Evolutionary conservation across 1,140 invertebrate species (phyloP), one percentile per base, ranked within the genome.

Genomic region (Ephestia elutella): DNA sequence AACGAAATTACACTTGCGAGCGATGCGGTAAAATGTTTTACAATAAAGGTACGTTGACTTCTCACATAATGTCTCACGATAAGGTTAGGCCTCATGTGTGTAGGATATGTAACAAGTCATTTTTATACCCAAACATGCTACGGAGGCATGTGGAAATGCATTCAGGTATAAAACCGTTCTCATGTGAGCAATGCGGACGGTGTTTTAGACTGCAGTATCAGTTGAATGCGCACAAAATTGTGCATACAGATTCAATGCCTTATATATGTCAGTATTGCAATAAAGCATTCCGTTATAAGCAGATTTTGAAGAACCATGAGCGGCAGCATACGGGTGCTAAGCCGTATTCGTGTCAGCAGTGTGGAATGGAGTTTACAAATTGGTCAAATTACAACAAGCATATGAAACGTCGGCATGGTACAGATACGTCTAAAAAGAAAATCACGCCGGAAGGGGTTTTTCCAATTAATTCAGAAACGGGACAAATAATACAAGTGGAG

Each of bases 171-270:
- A 95, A 95, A 74, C 93, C 93, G 0, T 94, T 94, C 76, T 90
- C 92, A 54, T 96, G 94, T 79, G 90, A 92, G 19, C 90, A 92
- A 44, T 95, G 94, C 70, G 92, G 93, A 0, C 87, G 93, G 62
- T 91, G 92, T 61, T 96, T 96, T 70, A 80, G 93, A 54, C 91
- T 94, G 0, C 62, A 69, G 21, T 73, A 76, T 11, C 82, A 85
- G 20, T 59, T 86, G 17, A 71, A 70, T 15, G 68, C 73, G 0
- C 83, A 86, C 50, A 85, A 75, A 56, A 81, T 81, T 49, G 92
- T 94, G 35, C 96, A 98, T 72, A 97, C 96, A 0, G 95, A 95
- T 10, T 95, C 94, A 25, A 94, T 96, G 90, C 96, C 96, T 0
- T 93, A 92, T 64, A 90, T 91, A 19, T 94, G 93, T 67, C 91